Base-by-base conservation (phyloP, 2,113 vertebrate genomes). In the Chionodraco myersi region DNA sequence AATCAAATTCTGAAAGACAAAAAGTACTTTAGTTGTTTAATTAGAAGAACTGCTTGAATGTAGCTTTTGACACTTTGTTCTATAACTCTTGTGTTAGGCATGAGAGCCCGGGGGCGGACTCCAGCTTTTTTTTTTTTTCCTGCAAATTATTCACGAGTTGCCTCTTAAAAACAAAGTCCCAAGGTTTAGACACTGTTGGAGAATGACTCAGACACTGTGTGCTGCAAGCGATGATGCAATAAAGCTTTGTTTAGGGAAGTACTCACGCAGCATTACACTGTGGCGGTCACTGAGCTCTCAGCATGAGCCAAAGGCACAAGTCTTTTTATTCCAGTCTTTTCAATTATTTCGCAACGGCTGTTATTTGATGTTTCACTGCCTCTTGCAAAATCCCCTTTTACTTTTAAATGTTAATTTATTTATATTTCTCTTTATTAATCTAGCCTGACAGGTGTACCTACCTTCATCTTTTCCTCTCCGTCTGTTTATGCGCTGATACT, bases 221-320 rank as follows among this genome's bases (percentile, higher is more conserved):
- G 60, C 83, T 63, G 60, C 67, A 78, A 75, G 79, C 70, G 75
- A 51, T 86, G 80, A 85, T 78, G 82, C 77, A 89, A 79, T 83
- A 82, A 82, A 72, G 18, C 68, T 80, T 86, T 84, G 88, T 84
- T 64, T 84, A 63, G 79, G 75, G 69, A 79, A 70, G 79, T 30
- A 44, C 44, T 72, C 53, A 41, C 3, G 6, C 67, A 75, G 63
- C 56, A 74, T 78, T 66, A 62, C 47, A 41, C 45, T 57, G 63
- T 34, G n/a, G 71, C 72, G 71, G 76, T 73, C 79, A 77, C 81
- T 63, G 82, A 75, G 73, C 70, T 62, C 84, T 16, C 75, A 77
- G 73, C 49, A 60, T 56, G 72, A 30, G 75, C 47, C 58, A 72
- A 53, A 67, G 53, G 23, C 59, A 81, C 23, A 51, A 51, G 21